Base-by-base conservation (phyloP, 1,140 invertebrate genomes). In the Diprion similis region DNA sequence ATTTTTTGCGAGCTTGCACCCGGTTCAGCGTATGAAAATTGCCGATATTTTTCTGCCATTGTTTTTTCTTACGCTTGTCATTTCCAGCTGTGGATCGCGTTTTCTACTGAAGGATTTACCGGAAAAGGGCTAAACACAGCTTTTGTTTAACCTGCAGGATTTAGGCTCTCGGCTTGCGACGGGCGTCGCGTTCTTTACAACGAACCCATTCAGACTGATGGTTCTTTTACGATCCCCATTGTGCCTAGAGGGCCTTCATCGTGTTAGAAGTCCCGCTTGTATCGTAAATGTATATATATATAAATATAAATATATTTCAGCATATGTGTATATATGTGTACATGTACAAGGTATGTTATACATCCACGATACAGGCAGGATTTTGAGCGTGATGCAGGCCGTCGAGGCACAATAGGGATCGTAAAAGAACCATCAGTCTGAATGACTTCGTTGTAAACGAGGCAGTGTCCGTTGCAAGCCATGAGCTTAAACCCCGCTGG, bases 361-460 rank as follows among this genome's bases (percentile, higher is more conserved):
- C 24, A 37, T 37, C 24, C 24, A 4, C 24, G 24, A 37, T 37
- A 37, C 24, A 6, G 24, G 24, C 24, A 37, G 24, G 24, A 37
- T 37, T 37, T 37, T 37, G 24, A 37, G 24, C 24, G 24, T 37
- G 24, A 37, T 37, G 24, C 24, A 37, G 24, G 6, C 24, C 24
- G 24, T 6, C 24, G 24, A 37, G 24, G 69, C 70, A 75, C 71
- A 73, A 71, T 64, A 59, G 47, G 18, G 66, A 48, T 72, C 51
- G 74, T 68, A 70, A 70, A 75, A 73, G 73, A 64, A 71, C 73
- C 73, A 77, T 75, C 73, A 77, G 75, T 73, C 73, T 77, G 75
- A 77, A 77, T 76, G 75, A 68, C 24, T 37, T 37, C 24, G 24
- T 37, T 37, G 24, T 37, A 37, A 37, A 37, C 24, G 24, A 37